Percentiles rank a stretch among this genome's conserved stretches.
These are phyloP conservation scores for Arbacia lixula DNA, from an alignment of 53 echinoderm and acorn worm genomes.

Conservation along the genomic window DNA sequence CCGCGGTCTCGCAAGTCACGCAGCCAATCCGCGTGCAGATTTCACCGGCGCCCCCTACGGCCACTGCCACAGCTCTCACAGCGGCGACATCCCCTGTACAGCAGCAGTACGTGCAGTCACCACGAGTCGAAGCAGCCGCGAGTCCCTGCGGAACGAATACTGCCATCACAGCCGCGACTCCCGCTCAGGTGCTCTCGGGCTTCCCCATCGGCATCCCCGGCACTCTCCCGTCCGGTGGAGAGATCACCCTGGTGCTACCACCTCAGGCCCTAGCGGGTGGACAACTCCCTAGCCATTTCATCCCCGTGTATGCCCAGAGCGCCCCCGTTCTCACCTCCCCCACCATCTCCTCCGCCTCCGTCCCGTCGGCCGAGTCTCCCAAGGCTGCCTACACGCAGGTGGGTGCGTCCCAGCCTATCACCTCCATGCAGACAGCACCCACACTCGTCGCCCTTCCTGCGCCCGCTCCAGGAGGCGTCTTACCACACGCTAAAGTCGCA, in stretches of 20 bases:
- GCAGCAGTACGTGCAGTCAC: slow-evolving; percentile 50
- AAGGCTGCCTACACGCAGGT: slow-evolving; percentile 26
- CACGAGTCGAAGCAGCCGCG: slow-evolving; percentile 34
- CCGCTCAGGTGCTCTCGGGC: slow-evolving; percentile 78
- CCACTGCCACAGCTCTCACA: background rate
- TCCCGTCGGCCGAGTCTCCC: slow-evolving; percentile 30
- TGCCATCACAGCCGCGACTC: slow-evolving; percentile 41
- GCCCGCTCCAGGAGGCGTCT: slow-evolving; percentile 25
- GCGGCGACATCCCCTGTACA: slow-evolving; percentile 17
- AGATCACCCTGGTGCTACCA: slow-evolving; percentile 93
- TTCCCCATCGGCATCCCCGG: slow-evolving; percentile 85
- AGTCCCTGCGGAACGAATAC: slow-evolving; percentile 41
- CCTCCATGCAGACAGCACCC: slow-evolving; percentile 36
- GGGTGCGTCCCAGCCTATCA: slow-evolving; percentile 10
- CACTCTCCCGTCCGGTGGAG: slow-evolving; percentile 70
- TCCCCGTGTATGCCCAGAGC: slow-evolving; percentile 96
- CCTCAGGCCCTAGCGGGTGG: slow-evolving; percentile 94
- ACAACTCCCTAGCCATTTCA: slow-evolving; percentile 97
- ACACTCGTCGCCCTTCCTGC: slow-evolving; percentile 58
- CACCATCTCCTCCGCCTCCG: slow-evolving; percentile 46
- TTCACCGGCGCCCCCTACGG: slow-evolving; percentile 42
- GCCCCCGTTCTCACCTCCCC: slow-evolving; percentile 80
- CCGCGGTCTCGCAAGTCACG: slow-evolving; percentile 46
- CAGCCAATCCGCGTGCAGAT: slow-evolving; percentile 72
- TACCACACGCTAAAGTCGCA: slow-evolving; percentile 24